Evolutionary conservation across 2,888 invertebrate species (phyloP).

Genomic region (Galerucella pusilla): DNA sequence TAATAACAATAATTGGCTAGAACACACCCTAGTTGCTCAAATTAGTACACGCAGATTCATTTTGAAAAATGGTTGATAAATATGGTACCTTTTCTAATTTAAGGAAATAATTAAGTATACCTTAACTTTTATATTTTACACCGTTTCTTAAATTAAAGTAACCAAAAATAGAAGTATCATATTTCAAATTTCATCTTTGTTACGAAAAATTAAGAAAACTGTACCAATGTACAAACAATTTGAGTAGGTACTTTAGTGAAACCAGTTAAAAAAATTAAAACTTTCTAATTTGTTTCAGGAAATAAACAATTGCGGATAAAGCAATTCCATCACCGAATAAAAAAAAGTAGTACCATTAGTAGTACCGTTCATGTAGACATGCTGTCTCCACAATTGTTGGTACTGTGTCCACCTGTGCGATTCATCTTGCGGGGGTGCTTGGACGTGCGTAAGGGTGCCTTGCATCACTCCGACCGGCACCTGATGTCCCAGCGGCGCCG

Average conservation of each 20-base stretch:
- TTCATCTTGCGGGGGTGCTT: constrained; percentile 68
- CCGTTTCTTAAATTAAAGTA: too few relatives aligned
- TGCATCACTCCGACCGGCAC: constrained; percentile 75
- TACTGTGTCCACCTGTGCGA: constrained; percentile 77
- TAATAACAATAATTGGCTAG: too few relatives aligned
- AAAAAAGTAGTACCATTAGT: constrained; percentile 22
- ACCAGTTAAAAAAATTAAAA: background rate
- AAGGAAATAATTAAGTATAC: too few relatives aligned
- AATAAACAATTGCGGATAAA: constrained; percentile 1
- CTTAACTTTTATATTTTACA: too few relatives aligned
- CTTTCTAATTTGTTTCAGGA: constrained; percentile 8
- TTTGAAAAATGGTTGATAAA: too few relatives aligned
- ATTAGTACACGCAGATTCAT: too few relatives aligned
- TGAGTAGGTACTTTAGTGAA: background rate
- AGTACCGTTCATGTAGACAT: constrained; percentile 82
- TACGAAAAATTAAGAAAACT: background rate
- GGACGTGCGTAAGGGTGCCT: constrained; percentile 74
- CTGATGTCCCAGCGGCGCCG: constrained; percentile 63
- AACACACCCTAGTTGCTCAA: too few relatives aligned
- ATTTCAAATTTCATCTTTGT: background rate
- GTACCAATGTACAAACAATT: background rate
- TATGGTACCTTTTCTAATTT: too few relatives aligned
- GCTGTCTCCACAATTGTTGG: constrained; percentile 82
- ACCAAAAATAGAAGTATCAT: too few relatives aligned
- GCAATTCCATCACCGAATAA: constrained; percentile 28